Evolutionary conservation across 1,140 invertebrate genomes (phyloP).

Genomic region (Papilio polyxenes): DNA sequence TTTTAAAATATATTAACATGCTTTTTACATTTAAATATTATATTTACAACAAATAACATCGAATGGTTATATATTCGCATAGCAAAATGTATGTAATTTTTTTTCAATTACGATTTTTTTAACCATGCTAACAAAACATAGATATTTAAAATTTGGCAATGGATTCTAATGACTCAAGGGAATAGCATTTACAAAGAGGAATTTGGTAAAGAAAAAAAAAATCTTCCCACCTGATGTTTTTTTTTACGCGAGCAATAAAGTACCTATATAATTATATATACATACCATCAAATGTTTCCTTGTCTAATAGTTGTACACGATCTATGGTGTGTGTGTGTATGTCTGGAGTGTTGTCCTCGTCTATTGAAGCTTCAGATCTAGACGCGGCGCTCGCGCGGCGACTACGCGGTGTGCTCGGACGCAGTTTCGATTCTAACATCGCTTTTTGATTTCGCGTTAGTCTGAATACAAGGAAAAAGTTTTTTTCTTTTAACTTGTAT

Average conservation of each 20-base stretch:
- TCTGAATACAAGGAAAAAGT: conserved; percentile 45
- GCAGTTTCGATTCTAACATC: conserved; percentile 57
- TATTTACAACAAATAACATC: neutral
- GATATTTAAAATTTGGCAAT: neutral
- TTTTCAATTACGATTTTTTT: neutral
- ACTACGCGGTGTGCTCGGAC: conserved; percentile 43
- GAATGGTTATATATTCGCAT: neutral
- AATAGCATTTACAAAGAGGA: neutral
- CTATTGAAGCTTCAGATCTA: conserved; percentile 45
- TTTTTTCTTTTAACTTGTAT: neutral
- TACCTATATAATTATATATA: neutral
- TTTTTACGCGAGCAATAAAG: neutral
- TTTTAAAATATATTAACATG: neutral
- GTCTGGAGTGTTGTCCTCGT: conserved; percentile 54
- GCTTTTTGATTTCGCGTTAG: conserved; percentile 68
- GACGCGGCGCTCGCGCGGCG: conserved; percentile 44
- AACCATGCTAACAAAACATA: neutral
- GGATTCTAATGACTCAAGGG: neutral
- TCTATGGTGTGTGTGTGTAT: conserved; percentile 58
- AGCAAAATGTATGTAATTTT: neutral
- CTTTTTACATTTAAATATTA: neutral
- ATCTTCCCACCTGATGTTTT: neutral
- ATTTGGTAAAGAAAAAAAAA: neutral
- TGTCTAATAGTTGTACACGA: conserved; percentile 62
- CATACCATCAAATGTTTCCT: conserved; percentile 65